These are phyloP conservation scores for Charadrius vociferus DNA, from an alignment of 2,113 vertebrate species.

Conservation along the genomic window DNA sequence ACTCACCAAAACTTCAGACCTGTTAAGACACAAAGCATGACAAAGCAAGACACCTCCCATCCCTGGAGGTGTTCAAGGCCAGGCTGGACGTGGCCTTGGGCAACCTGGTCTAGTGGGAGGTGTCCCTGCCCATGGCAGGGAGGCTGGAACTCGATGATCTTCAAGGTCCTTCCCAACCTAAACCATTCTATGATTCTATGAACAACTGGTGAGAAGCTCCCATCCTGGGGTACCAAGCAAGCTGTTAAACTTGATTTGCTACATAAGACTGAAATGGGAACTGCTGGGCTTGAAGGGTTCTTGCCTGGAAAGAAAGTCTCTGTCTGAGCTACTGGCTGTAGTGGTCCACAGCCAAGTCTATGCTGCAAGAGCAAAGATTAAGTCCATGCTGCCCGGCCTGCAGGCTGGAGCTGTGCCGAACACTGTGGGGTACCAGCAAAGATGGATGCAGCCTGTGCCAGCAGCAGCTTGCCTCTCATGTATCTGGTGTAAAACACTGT, in stretches of 20 bases:
- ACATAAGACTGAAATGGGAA: not conserved
- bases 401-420: not conserved
- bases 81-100: no score
- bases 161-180: no score
- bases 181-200: no score
- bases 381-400: not conserved
- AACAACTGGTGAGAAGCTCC: not conserved
- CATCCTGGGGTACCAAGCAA: not conserved
- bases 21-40: not conserved
- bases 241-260: not conserved
- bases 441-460: not conserved
- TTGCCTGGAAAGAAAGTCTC: not conserved
- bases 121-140: no score
- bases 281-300: rapidly evolving
- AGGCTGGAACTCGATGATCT: no score
- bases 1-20: not conserved
- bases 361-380: not conserved
- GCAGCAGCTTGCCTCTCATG: not conserved
- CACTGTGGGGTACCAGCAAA: rapidly evolving
- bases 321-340: not conserved
- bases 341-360: not conserved
- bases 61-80: no score
- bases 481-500: not conserved
- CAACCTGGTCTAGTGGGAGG: no score
- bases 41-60: no score